Evolutionary conservation across 2,888 invertebrate genomes (phyloP).

Genomic region (Dyspetes luteomarginatus): DNA sequence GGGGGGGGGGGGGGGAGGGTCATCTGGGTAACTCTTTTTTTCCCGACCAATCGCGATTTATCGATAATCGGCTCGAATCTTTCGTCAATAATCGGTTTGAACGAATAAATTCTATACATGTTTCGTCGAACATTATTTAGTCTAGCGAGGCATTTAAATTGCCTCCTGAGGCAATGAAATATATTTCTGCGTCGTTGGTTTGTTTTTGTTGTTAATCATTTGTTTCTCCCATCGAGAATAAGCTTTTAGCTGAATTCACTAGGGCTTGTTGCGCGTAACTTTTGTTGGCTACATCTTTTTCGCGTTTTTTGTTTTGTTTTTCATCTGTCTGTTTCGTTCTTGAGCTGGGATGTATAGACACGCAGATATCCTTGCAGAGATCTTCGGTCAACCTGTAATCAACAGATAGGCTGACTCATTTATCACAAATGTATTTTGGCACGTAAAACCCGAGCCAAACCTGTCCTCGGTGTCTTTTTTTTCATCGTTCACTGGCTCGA

Average conservation of each 20-base stretch:
- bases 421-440: conserved; percentile 74
- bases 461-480: conserved; percentile 68
- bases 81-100: conserved; percentile 31
- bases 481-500: conserved; percentile 75
- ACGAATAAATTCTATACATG: conserved; percentile 33
- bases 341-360: conserved; percentile 50
- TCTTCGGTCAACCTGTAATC: conserved; percentile 54
- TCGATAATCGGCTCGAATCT: conserved; percentile 29
- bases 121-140: conserved; percentile 33
- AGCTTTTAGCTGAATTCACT: conserved; percentile 51
- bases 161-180: conserved; percentile 35
- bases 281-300: conserved; percentile 53
- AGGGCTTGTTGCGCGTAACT: conserved; percentile 60
- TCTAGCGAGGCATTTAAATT: conserved; percentile 41
- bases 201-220: conserved; percentile 24
- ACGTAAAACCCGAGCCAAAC: conserved; percentile 79
- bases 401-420: conserved; percentile 62
- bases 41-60: conserved; percentile 22
- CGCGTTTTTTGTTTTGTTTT: conserved; percentile 26
- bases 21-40: conserved; percentile 15
- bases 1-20: conserved; percentile 8
- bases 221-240: conserved; percentile 31
- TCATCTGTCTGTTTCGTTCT: conserved; percentile 34
- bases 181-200: conserved; percentile 35
- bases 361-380: conserved; percentile 29